Evolutionary conservation across 2,113 vertebrate genomes (phyloP), one percentile per base, ranked within the genome.

Genomic region (Python bivittatus): DNA sequence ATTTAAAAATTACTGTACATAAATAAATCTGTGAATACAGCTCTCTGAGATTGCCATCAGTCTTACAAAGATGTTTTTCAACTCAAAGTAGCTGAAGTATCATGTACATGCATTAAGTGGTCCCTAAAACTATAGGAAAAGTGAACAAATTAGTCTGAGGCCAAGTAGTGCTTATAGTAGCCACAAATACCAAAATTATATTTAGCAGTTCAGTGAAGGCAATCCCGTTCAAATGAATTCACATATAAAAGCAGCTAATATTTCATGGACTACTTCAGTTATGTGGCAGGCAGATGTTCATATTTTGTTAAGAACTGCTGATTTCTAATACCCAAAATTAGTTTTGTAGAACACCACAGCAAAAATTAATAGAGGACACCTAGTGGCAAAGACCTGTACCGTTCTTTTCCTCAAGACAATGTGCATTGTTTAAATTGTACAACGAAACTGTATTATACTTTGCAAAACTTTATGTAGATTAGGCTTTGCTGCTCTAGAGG

Each of bases 351-450:
- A 57, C 1, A 44, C 13, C 52, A 12, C 89, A 52, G 64, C 48
- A 56, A 68, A 10, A 27, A 85, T 60, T 93, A 91, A 60, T 85
- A 95, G 94, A 83, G 86, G 95, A 96, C 96, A 94, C 84, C 97
- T 97, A 95, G 96, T 94, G 97, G 96, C 91, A 13, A 6, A 61
- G 23, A 57, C 9, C 9, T 53, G 64, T 68, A 90, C 86, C 61
- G 88, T 61, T 68, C 85, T 60, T 17, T 33, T 87, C 33, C n/a
- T 53, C 23, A 56, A 85, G 38, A 29, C 61, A 29, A 87, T 2
- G n/a, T 90, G 4, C n/a, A 29, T 58, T 72, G 52, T 86, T 27
- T 48, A 79, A 56, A 33, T 12, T 29, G 48, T n/a, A 61, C 38
- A 29, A 42, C 44, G 17, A 60, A 60, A 91, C 48, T 72, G 13